Evolutionary conservation across 1,140 invertebrate species (phyloP).

Genomic region (Drosophila obscura): DNA sequence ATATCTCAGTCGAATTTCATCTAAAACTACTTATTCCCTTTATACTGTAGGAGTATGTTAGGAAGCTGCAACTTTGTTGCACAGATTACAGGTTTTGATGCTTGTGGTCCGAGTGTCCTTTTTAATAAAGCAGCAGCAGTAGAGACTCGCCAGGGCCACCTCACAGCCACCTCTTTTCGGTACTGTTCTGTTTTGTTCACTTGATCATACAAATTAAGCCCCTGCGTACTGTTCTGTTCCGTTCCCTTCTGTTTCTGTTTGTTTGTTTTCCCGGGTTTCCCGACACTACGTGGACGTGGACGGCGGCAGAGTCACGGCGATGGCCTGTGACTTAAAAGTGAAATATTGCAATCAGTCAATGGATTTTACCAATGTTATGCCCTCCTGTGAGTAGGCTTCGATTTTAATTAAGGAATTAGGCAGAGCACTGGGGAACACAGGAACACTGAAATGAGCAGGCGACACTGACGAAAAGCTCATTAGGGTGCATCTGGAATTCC

Average conservation of each 20-base stretch:
- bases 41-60: not conserved
- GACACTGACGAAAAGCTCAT: conserved; percentile 64
- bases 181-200: conserved; percentile 5
- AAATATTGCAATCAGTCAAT: conserved; percentile 82
- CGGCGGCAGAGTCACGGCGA: conserved; percentile 13
- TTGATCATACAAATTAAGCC: conserved; percentile 78
- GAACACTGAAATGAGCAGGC: conserved; percentile 43
- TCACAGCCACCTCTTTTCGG: conserved; percentile 8
- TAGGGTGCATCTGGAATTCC: conserved; percentile 31
- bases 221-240: conserved; percentile 52
- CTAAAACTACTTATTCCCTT: not conserved
- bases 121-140: conserved; percentile 65
- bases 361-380: conserved; percentile 57
- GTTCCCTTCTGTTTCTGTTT: conserved; percentile 47
- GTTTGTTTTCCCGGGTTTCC: conserved; percentile 34
- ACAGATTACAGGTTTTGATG: conserved; percentile 52
- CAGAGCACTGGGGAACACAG: conserved; percentile 30
- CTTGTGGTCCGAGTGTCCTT: conserved; percentile 59
- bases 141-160: conserved; percentile 14
- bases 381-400: conserved; percentile 63
- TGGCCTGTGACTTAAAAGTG: conserved; percentile 74
- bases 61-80: conserved; percentile 65
- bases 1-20: no score
- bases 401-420: conserved; percentile 82
- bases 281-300: conserved; percentile 10